Conservation (phyloP, 1,140 invertebrate species). For the Goniozus legneri region DNA sequence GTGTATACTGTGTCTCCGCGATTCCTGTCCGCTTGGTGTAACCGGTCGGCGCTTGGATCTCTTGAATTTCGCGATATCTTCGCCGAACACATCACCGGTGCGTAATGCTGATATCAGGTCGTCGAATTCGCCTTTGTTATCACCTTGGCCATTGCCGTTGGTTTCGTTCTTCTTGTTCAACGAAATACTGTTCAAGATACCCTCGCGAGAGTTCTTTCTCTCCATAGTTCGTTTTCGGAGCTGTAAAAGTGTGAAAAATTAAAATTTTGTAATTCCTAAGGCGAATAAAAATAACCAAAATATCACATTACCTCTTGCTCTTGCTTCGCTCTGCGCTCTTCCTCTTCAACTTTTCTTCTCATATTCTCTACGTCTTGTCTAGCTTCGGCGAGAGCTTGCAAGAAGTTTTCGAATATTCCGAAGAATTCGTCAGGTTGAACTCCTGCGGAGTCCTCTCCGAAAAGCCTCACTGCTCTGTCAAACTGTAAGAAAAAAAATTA, state of each 20-base stretch:
- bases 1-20: constrained; percentile 60
- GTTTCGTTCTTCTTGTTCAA: constrained; percentile 55
- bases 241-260: constrained; percentile 48
- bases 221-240: constrained; percentile 84
- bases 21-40: constrained; percentile 59
- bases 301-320: constrained; percentile 86
- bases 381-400: constrained; percentile 82
- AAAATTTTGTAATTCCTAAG: not conserved
- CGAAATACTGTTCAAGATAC: constrained; percentile 60
- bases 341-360: constrained; percentile 80
- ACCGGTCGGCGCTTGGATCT: constrained; percentile 66
- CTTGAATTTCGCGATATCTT: constrained; percentile 92
- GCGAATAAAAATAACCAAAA: not conserved
- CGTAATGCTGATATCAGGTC: constrained; percentile 93
- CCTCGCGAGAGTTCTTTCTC: constrained; percentile 73
- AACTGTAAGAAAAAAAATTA: constrained; percentile 59
- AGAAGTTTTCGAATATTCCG: constrained; percentile 88
- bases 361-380: constrained; percentile 85
- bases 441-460: constrained; percentile 85
- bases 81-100: constrained; percentile 95
- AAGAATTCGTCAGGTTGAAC: constrained; percentile 95
- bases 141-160: constrained; percentile 56
- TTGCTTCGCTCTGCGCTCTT: constrained; percentile 84
- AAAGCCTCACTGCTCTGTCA: constrained; percentile 80
- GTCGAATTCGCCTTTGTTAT: constrained; percentile 89